Evolutionary conservation across 2,888 invertebrate genomes (phyloP).

Genomic region (Xestia c-nigrum): DNA sequence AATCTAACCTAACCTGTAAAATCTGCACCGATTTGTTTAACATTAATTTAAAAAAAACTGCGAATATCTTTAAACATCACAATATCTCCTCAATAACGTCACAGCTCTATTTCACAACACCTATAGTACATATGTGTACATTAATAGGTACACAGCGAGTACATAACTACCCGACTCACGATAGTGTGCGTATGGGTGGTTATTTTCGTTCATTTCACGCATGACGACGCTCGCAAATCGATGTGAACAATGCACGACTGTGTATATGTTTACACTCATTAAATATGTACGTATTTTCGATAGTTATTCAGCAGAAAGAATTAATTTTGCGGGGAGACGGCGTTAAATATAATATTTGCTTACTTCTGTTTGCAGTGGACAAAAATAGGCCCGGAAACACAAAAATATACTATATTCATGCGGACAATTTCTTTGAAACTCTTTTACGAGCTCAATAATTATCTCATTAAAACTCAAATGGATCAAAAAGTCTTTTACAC

Average conservation of each 20-base stretch:
- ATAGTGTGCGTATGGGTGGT: constrained; percentile 72
- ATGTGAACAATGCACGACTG: constrained; percentile 66
- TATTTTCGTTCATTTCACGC: constrained; percentile 87
- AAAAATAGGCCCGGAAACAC: neutral
- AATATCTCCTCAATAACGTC: neutral
- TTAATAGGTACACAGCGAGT: constrained; percentile 33
- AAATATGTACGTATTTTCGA: constrained; percentile 52
- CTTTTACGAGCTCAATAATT: neutral
- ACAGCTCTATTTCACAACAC: constrained; percentile 6
- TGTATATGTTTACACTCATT: constrained; percentile 46
- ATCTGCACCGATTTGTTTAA: neutral
- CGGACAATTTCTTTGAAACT: neutral
- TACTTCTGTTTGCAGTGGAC: neutral
- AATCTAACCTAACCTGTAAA: neutral
- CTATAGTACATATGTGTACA: constrained; percentile 20
- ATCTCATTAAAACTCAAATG: no score
- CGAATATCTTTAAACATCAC: neutral
- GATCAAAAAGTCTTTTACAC: neutral
- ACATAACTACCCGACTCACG: constrained; percentile 60
- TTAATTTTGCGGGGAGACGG: neutral
- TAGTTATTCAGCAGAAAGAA: constrained; percentile 18
- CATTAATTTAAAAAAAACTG: neutral
- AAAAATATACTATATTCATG: neutral
- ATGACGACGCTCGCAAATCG: constrained; percentile 78
- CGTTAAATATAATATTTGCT: neutral